Base-by-base conservation (phyloP, 2,888 invertebrate genomes). In the Cephus rjabovi region DNA sequence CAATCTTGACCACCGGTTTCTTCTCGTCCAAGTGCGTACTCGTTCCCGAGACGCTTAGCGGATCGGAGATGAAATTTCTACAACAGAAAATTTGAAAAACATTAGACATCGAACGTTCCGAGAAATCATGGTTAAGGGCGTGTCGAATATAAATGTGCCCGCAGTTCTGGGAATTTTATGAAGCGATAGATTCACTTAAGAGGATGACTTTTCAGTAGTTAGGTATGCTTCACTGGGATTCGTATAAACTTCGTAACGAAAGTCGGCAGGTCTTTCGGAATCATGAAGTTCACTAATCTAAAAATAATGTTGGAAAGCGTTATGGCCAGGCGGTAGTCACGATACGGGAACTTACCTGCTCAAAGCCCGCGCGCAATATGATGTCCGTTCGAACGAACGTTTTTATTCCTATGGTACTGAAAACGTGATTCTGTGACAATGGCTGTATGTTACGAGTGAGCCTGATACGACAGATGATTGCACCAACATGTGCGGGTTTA, bases 11-110 rank as follows among this genome's bases (percentile, higher is more conserved):
- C 71, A 76, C 23, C 76, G 40, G 34, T 12, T 35, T 73, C 37
- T 74, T 74, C 31, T 3, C 11, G 34, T n/a, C 23, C 23, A 23
- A 9, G 30, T 30, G 12, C 23, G 71, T 37, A 31, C 73, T 68
- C 34, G 71, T 68, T 15, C 75, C 71, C 30, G 79, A 37, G 37
- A 76, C 40, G 31, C 76, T 69, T 69, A 79, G 34, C 4, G 79
- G 79, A 74, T 79, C 79, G 15, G 74, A n/a, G 34, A 75, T 34
- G 4, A 69, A 73, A 15, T 56, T 33, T 37, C 79, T 79, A 74
- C 34, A 79, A 79, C 76, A 76, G 69, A 79, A 40, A 76, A 40
- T 30, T 56, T 56, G 3, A 23, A 6, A 56, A 56, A 23, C 56
- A 6, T 56, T 56, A 56, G 56, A 56, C 56, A 31, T 31, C 71